phyloP scores from a whole-genome alignment of 2,888 invertebrate genomes.

The Dolichopus griseipennis region DNA sequence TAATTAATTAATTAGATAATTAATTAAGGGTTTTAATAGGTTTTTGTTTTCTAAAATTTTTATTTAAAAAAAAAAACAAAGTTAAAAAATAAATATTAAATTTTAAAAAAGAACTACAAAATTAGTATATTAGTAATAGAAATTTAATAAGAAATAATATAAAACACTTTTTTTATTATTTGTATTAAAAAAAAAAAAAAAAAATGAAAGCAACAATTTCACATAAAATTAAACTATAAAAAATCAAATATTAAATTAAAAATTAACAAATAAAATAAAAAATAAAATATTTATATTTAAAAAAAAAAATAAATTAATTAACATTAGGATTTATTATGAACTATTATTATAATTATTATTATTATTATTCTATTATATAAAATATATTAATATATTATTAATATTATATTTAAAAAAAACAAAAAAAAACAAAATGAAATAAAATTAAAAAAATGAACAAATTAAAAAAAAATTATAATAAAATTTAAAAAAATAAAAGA shows the following conservation, averaged over 20 bases:
- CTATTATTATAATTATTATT: background rate
- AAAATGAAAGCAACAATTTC: slow-evolving; percentile 1
- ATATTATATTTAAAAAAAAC: background rate
- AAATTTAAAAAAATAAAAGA: background rate
- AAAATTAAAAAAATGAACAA: too few relatives aligned
- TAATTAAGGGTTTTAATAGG: too few relatives aligned
- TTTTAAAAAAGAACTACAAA: too few relatives aligned
- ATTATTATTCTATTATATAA: background rate
- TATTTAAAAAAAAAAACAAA: too few relatives aligned
- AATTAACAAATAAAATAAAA: background rate
- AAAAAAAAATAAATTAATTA: too few relatives aligned
- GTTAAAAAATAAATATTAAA: too few relatives aligned
- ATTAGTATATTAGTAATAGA: too few relatives aligned
- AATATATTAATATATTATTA: slow-evolving; percentile 4
- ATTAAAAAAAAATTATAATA: background rate
- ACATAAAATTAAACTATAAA: background rate
- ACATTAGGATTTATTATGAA: background rate
- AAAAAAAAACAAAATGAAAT: background rate
- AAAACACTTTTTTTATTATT: background rate
- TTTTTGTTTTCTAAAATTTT: too few relatives aligned
- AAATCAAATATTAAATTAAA: too few relatives aligned
- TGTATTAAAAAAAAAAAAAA: background rate
- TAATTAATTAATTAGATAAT: too few relatives aligned
- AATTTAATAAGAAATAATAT: background rate
- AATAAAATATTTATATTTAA: background rate